Evolutionary conservation across 2,888 invertebrate genomes (phyloP).

Genomic region (Asteroscopus sphinx): DNA sequence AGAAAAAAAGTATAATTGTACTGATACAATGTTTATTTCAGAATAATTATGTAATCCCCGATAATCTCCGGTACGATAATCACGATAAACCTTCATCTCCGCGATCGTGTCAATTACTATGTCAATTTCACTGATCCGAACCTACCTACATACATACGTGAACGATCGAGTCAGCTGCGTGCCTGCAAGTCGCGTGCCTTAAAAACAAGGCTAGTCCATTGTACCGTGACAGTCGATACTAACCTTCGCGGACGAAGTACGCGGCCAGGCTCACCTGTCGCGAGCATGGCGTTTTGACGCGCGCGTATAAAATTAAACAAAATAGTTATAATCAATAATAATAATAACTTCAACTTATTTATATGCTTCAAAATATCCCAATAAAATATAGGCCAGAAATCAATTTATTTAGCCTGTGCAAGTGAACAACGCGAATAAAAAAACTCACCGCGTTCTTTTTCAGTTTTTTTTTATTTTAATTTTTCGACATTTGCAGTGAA

Average conservation of each 20-base stretch:
- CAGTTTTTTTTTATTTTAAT: constrained; percentile 39
- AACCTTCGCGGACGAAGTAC: constrained; percentile 76
- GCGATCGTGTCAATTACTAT: constrained; percentile 56
- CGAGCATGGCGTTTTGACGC: constrained; percentile 75
- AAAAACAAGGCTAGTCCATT: constrained; percentile 79
- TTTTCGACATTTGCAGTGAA: constrained; percentile 69
- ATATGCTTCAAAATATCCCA: constrained; percentile 13
- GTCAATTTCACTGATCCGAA: constrained; percentile 72
- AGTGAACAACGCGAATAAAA: constrained; percentile 51
- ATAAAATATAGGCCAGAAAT: constrained; percentile 9
- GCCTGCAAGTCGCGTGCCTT: constrained; percentile 74
- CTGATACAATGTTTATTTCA: too few relatives aligned
- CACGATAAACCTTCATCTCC: constrained; percentile 13
- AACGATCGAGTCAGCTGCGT: constrained; percentile 57
- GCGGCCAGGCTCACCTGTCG: constrained; percentile 68
- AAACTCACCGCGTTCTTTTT: constrained; percentile 51
- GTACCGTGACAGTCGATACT: constrained; percentile 81
- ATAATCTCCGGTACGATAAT: constrained; percentile 12
- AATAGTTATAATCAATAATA: constrained; percentile 53
- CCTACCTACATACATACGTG: constrained; percentile 44
- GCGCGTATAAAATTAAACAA: constrained; percentile 63
- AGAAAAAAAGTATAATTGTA: too few relatives aligned
- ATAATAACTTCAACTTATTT: constrained; percentile 16
- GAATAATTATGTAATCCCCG: background rate
- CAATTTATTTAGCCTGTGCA: constrained; percentile 32